Base-by-base conservation (phyloP, 2,113 vertebrate genomes). In the Pelodiscus sinensis region DNA sequence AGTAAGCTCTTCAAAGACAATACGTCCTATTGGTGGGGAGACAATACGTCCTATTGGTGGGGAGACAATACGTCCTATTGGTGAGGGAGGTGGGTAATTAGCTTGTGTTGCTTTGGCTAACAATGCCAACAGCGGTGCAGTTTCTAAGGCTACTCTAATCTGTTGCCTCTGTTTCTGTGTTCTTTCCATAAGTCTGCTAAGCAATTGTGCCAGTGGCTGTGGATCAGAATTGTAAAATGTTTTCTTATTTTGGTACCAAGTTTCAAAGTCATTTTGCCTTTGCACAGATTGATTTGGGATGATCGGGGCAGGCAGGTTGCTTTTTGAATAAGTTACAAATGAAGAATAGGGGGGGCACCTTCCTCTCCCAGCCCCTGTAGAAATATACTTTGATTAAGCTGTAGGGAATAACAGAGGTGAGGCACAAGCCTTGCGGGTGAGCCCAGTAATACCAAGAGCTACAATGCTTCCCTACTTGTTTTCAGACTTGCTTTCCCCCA, bases 131-230 rank as follows among this genome's bases (percentile, higher is more conserved):
- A 35, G 65, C 35, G 65, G 18, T 91, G 93, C 9, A 11, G 0
- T 92, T 92, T 92, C 0, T 0, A 89, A 81, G 62, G 52, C 54
- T 90, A 90, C 78, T 88, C 25, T 58, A 90, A 44, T n/a, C 35
- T 90, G 94, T 91, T 91, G 31, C 51, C 55, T 90, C 55, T 77
- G 24, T 95, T 95, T 92, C 84, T 57, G 31, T 90, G 89, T 84
- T 79, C 79, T 9, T 84, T 90, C 83, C 79, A 93, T 77, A 88
- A 79, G 38, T 50, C 81, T 38, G 79, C 35, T 88, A 29, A 56
- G 55, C 93, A 93, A 83, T 65, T 79, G 18, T 10, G 31, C 80
- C 81, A 93, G 80, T 86, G 56, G 73, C 62, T 2, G 1, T 10
- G 27, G 62, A 94, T 81, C 22, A 89, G 65, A 86, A 91, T 50